These are phyloP conservation scores for Hippolais icterina DNA, from an alignment of 2,113 vertebrate genomes.

Conservation along the genomic window DNA sequence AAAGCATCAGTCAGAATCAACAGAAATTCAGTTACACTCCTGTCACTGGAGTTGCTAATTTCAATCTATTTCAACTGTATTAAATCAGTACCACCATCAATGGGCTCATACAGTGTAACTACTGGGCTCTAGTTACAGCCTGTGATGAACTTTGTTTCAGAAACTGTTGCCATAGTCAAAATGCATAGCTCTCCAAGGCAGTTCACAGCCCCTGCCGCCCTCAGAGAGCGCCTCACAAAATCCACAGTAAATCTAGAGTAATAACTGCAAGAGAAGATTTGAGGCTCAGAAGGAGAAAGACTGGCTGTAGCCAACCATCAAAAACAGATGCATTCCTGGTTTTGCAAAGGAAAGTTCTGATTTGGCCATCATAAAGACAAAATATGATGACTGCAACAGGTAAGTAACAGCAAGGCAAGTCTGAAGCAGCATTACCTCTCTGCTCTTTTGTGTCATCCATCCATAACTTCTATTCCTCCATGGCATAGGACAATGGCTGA, in stretches of 20 bases:
- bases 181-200: accelerated
- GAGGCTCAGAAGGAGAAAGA: background rate
- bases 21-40: background rate
- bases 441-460: background rate
- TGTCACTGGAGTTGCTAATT: background rate
- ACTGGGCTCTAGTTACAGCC: background rate
- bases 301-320: background rate
- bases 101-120: background rate
- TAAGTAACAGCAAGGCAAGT: background rate
- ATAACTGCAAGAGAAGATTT: background rate
- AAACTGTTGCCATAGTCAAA: background rate
- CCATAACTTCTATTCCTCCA: background rate
- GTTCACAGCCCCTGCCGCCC: background rate
- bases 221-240: background rate
- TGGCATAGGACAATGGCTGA: background rate
- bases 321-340: background rate
- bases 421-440: background rate
- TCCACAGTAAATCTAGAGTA: background rate
- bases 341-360: background rate
- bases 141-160: background rate
- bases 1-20: background rate
- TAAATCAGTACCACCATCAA: background rate
- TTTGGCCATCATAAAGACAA: background rate
- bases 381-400: background rate
- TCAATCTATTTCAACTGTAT: background rate